Conservation (phyloP, 2,113 vertebrate species). For the Sorex araneus region DNA sequence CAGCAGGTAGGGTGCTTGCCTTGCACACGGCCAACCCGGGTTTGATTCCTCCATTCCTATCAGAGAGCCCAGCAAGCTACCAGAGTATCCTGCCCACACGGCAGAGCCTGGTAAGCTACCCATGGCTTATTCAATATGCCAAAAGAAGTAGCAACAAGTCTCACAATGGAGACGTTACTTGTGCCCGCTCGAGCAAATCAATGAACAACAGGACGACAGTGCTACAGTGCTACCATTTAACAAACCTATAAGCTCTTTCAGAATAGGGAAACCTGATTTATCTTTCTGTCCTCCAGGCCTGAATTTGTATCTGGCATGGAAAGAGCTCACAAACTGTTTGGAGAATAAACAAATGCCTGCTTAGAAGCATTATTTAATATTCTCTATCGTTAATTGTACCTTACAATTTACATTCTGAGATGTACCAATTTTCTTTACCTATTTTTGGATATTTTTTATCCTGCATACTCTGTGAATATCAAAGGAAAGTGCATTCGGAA, state of each 20-base stretch:
- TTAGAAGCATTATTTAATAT: slow-evolving; percentile 48
- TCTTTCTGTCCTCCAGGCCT: slow-evolving; percentile 2
- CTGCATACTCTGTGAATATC: background rate
- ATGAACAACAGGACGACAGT: too few species aligned
- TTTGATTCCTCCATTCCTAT: too few species aligned
- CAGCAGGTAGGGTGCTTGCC: too few species aligned
- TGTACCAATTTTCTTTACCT: background rate
- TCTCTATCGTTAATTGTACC: background rate
- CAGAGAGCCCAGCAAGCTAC: too few species aligned
- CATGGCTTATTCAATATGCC: too few species aligned
- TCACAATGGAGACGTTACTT: too few species aligned
- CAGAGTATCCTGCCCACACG: too few species aligned
- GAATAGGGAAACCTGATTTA: background rate
- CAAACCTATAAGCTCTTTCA: slow-evolving; percentile 2
- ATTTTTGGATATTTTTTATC: background rate
- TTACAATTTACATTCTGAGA: slow-evolving; percentile 49
- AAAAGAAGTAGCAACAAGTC: too few species aligned
- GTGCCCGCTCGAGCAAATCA: too few species aligned
- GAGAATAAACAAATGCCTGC: background rate
- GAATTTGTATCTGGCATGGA: slow-evolving; percentile 30
- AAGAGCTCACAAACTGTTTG: background rate
- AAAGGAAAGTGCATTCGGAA: background rate
- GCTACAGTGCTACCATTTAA: slow-evolving; percentile 17
- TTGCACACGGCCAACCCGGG: too few species aligned
- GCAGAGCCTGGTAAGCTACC: too few species aligned